phyloP scores from a whole-genome alignment of 1,140 invertebrate species.

The Cyclargus thomasi region DNA sequence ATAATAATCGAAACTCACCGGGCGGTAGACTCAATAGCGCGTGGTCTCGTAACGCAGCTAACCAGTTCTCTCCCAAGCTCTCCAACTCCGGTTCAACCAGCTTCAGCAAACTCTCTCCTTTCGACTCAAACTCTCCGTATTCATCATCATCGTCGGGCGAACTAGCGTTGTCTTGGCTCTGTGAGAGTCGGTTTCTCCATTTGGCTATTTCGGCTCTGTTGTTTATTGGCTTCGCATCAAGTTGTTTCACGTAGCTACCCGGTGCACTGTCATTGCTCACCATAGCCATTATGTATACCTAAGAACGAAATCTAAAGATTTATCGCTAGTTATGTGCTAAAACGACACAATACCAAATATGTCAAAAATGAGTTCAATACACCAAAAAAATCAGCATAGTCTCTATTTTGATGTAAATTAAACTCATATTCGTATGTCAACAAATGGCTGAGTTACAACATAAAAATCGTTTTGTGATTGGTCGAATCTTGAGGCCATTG shows the following conservation, averaged over 20 bases:
- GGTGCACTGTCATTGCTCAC: slow-evolving; percentile 83
- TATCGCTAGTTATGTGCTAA: too few relatives aligned
- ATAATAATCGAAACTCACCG: slow-evolving; percentile 79
- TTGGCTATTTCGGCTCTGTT: slow-evolving; percentile 51
- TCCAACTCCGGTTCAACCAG: slow-evolving; percentile 95
- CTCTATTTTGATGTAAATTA: too few relatives aligned
- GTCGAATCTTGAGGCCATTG: too few relatives aligned
- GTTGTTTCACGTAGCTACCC: slow-evolving; percentile 74
- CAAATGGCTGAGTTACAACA: too few relatives aligned
- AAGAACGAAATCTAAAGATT: not conserved
- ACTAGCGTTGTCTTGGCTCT: slow-evolving; percentile 53
- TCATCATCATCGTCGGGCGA: slow-evolving; percentile 77
- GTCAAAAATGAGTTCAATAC: too few relatives aligned
- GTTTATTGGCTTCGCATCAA: slow-evolving; percentile 57
- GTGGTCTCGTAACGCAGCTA: slow-evolving; percentile 95
- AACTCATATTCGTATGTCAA: too few relatives aligned
- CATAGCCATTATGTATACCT: slow-evolving; percentile 97
- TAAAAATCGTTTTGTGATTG: too few relatives aligned
- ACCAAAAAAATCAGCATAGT: too few relatives aligned
- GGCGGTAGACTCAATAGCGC: slow-evolving; percentile 94
- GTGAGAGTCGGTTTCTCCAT: slow-evolving; percentile 50
- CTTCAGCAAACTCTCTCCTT: slow-evolving; percentile 88
- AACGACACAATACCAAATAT: too few relatives aligned
- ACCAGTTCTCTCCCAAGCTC: slow-evolving; percentile 94
- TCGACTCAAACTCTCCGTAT: slow-evolving; percentile 83